Evolutionary conservation across 2,797 vertebrate species (phyloP), one percentile per base, ranked within the genome.

Genomic region (Linurgus olivaceus): DNA sequence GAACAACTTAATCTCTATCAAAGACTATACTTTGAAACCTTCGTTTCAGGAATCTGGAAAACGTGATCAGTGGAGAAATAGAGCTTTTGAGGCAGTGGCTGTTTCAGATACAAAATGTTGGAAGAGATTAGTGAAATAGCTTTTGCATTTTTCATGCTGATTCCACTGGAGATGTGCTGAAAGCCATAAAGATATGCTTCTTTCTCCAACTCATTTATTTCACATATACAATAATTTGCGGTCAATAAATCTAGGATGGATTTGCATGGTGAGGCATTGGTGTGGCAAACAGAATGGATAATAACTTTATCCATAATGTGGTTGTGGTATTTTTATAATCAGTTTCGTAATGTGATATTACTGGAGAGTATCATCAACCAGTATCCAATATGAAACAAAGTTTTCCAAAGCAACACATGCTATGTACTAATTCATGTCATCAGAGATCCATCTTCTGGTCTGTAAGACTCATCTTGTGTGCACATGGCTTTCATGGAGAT

Each of bases 171-270:
- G 91, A 95, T 87, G 90, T 94, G 88, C 84, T 93, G 93, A 96
- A 96, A 96, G 84, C 91, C 95, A 86, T 94, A 96, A 96, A 95
- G 91, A 95, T 66, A 76, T 86, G 61, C 90, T 96, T 92, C 70
- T 94, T 96, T 96, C 90, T 95, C 96, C 93, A 95, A 94, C 81
- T 96, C 89, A 94, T 96, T 90, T 94, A 87, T 94, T 95, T 92
- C 92, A 72, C 80, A 57, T 97, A 94, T 91, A 87, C 62, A 77
- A 71, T 83, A 96, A 94, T 95, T 94, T 97, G 92, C 18, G 29
- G 78, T 71, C 86, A 96, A 95, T 96, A 97, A 95, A 91, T 95
- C 95, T 82, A 90, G 68, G 70, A 72, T 51, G 70, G 55, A 88
- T 96, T 97, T 88, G 58, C 63, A 90, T 58, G 25, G 66, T 70